Evolutionary conservation across 2,113 vertebrate genomes (phyloP).

Genomic region (Scomber colias): DNA sequence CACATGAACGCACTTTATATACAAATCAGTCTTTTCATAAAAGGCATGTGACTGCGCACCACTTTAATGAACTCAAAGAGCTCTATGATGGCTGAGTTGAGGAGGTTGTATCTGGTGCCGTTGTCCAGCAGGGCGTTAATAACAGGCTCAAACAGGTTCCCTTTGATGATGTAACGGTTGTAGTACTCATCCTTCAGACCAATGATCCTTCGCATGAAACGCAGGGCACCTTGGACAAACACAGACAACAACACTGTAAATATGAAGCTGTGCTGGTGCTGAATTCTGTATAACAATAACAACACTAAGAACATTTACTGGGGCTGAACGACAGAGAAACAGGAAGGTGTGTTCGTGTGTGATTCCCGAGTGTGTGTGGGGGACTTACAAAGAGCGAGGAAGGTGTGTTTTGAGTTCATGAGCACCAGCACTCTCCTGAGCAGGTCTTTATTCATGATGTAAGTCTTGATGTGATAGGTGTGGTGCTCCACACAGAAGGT

Average conservation of each 20-base stretch:
- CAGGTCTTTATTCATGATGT: conserved; percentile 99
- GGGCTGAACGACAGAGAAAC: neutral
- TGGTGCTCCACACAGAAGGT: conserved; percentile 99
- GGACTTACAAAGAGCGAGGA: conserved; percentile 97
- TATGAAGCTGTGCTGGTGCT: neutral
- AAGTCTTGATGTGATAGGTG: conserved; percentile 98
- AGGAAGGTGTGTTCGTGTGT: neutral
- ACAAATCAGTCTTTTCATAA: neutral
- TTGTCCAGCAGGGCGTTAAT: conserved; percentile 98
- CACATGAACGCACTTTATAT: neutral
- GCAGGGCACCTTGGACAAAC: conserved; percentile 91
- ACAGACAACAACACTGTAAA: conserved; percentile 14
- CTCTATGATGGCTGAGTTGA: conserved; percentile 98
- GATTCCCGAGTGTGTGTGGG: neutral
- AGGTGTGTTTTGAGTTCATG: conserved; percentile 99
- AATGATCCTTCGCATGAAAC: conserved; percentile 98
- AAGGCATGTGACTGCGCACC: conserved; percentile 82
- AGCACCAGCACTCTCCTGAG: conserved; percentile 96
- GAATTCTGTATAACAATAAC: neutral
- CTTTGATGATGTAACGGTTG: conserved; percentile 98
- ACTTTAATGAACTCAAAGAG: conserved; percentile 99
- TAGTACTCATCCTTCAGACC: conserved; percentile 99
- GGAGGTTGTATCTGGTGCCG: conserved; percentile 97
- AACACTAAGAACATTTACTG: neutral
- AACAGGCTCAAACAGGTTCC: conserved; percentile 98